A percentile compares a stretch with the other conserved stretches of the same genome.
phyloP scores from a whole-genome alignment of 2,113 vertebrate genomes.

The Ochotona princeps region DNA sequence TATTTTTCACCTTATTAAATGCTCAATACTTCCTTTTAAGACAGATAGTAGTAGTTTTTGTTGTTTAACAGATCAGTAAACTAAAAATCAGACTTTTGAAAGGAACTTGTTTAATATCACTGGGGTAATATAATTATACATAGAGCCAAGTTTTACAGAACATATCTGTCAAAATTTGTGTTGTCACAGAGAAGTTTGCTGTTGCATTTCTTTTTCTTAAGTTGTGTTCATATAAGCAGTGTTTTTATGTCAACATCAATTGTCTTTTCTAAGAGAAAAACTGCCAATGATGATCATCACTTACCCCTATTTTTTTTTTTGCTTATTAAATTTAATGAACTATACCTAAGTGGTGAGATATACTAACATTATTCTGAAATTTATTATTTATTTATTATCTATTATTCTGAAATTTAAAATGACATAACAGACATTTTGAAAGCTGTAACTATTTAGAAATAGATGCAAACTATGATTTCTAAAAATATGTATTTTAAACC shows the following conservation, averaged over 20 bases:
- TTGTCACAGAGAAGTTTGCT: not conserved
- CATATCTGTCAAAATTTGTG: not conserved
- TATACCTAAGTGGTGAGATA: not conserved
- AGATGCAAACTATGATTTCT: slow-evolving; percentile 52
- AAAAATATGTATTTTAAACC: slow-evolving; percentile 67
- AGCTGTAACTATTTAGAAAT: not conserved
- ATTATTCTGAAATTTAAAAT: slow-evolving; percentile 58
- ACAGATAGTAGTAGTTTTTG: not conserved
- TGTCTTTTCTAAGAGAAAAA: not conserved
- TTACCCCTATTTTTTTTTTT: slow-evolving; percentile 57
- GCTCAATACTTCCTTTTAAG: not conserved
- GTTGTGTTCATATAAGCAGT: not conserved
- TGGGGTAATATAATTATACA: not conserved
- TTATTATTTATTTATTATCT: too few species aligned
- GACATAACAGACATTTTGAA: slow-evolving; percentile 27
- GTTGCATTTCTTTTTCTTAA: slow-evolving; percentile 22
- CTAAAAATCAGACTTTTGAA: not conserved
- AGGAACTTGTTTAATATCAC: not conserved
- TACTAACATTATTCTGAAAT: not conserved
- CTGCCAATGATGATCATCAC: not conserved
- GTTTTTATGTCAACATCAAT: slow-evolving; percentile 5
- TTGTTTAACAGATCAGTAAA: slow-evolving; percentile 13
- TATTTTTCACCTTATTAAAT: slow-evolving; percentile 5
- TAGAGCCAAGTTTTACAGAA: not conserved
- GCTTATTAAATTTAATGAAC: slow-evolving; percentile 43